Conservation (phyloP, 2,888 invertebrate species). For the Sinodicranocentrus sp. region DNA sequence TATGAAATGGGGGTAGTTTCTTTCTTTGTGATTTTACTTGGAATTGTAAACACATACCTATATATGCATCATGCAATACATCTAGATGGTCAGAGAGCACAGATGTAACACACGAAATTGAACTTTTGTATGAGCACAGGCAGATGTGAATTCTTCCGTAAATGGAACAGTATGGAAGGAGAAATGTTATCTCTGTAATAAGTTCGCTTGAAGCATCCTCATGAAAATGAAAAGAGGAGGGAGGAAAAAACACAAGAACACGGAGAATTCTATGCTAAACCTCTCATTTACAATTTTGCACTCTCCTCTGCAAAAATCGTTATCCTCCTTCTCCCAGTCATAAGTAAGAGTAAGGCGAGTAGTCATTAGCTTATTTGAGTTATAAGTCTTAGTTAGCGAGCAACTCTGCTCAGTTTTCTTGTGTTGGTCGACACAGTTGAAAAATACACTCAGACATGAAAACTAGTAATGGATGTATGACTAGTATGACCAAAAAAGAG, state of each 20-base stretch:
- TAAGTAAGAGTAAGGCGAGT: background rate
- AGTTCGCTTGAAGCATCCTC: slow-evolving; percentile 8
- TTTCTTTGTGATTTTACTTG: slow-evolving; percentile 36
- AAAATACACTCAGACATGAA: background rate
- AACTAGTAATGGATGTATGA: slow-evolving; percentile 17
- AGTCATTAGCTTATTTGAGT: slow-evolving; percentile 60
- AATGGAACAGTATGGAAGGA: slow-evolving; percentile 46
- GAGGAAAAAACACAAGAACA: background rate
- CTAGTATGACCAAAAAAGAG: slow-evolving; percentile 52
- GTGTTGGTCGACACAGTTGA: no score
- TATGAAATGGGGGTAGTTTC: slow-evolving; percentile 46
- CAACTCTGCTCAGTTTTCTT: slow-evolving; percentile 19
- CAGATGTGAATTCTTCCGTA: slow-evolving; percentile 38
- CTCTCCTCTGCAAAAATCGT: background rate
- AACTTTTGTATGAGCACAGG: background rate
- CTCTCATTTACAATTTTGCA: background rate
- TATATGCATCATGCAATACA: background rate
- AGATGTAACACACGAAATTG: slow-evolving; percentile 6
- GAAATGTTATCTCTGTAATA: slow-evolving; percentile 20
- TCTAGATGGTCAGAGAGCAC: background rate
- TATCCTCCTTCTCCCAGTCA: background rate
- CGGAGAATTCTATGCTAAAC: background rate
- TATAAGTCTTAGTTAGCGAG: slow-evolving; percentile 44
- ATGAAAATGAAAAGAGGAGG: slow-evolving; percentile 47
- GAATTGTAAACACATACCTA: slow-evolving; percentile 3